phyloP scores from a whole-genome alignment of 2,888 invertebrate species.

The Portevinia maculata region DNA sequence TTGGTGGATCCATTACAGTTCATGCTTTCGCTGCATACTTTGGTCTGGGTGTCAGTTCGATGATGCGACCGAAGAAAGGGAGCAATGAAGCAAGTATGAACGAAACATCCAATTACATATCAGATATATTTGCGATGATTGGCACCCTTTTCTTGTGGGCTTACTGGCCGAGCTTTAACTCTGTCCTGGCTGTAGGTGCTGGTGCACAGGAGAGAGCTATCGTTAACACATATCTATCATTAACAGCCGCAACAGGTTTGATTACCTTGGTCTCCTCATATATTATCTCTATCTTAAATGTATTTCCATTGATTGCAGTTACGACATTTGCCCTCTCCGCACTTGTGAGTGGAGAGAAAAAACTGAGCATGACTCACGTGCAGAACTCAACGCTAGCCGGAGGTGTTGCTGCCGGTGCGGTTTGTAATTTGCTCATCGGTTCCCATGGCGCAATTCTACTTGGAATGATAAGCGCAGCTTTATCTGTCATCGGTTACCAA shows the following conservation, averaged over 20 bases:
- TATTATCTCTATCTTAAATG: not conserved
- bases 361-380: slow-evolving; percentile 95
- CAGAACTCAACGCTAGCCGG: slow-evolving; percentile 97
- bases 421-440: slow-evolving; percentile 91
- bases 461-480: slow-evolving; percentile 89
- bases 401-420: slow-evolving; percentile 95
- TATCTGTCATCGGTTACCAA: slow-evolving; percentile 87
- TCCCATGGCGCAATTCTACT: slow-evolving; percentile 92
- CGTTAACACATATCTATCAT: slow-evolving; percentile 95
- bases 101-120: slow-evolving; percentile 91
- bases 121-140: slow-evolving; percentile 97
- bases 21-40: slow-evolving; percentile 99
- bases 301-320: not conserved
- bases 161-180: slow-evolving; percentile 99
- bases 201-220: slow-evolving; percentile 91
- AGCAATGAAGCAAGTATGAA: slow-evolving; percentile 84
- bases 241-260: slow-evolving; percentile 88
- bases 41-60: slow-evolving; percentile 92
- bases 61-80: slow-evolving; percentile 85
- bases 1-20: slow-evolving; percentile 97
- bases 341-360: slow-evolving; percentile 87
- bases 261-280: too few relatives aligned
- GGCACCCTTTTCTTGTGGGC: slow-evolving; percentile 97
- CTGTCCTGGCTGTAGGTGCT: slow-evolving; percentile 88
- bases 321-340: slow-evolving; percentile 85